Percentiles rank a stretch among this genome's conserved stretches.
Evolutionary conservation across 2,113 vertebrate species (phyloP).

Genomic region (Paraplagusia blochii): DNA sequence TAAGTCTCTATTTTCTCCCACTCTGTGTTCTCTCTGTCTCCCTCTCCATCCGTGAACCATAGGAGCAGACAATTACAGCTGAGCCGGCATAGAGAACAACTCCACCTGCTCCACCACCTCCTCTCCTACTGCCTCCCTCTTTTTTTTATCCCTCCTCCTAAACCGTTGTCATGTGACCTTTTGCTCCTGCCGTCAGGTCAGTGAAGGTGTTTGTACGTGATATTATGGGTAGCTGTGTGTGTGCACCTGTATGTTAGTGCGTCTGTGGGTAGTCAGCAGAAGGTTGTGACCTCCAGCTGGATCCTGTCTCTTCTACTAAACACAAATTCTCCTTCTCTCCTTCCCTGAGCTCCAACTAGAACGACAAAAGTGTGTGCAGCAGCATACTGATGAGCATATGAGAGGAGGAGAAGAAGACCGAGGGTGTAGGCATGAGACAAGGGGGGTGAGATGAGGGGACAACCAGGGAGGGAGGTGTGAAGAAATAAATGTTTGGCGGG

Average conservation of each 20-base stretch:
- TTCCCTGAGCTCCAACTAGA: conserved; percentile 42
- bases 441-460: not conserved
- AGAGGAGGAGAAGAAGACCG: conserved; percentile 13
- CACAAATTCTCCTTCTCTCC: conserved; percentile 31
- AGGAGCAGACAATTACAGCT: conserved; percentile 38
- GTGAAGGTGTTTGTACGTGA: conserved; percentile 51
- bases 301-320: conserved; percentile 65
- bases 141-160: conserved; percentile 11
- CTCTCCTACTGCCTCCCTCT: conserved; percentile 10
- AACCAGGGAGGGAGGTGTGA: conserved; percentile 25
- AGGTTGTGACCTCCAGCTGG: conserved; percentile 64
- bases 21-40: conserved; percentile 6
- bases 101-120: conserved; percentile 33
- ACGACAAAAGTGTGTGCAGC: conserved; percentile 53
- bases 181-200: conserved; percentile 60
- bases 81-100: conserved; percentile 19
- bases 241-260: conserved; percentile 23
- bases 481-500: not conserved
- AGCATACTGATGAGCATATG: conserved; percentile 68
- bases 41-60: conserved; percentile 20
- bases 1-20: conserved; percentile 8
- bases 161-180: conserved; percentile 51
- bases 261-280: conserved; percentile 54
- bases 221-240: too few species aligned
- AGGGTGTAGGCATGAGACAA: conserved; percentile 18